Base-by-base conservation (phyloP, 2,797 vertebrate species). In the Anniella stebbinsi region DNA sequence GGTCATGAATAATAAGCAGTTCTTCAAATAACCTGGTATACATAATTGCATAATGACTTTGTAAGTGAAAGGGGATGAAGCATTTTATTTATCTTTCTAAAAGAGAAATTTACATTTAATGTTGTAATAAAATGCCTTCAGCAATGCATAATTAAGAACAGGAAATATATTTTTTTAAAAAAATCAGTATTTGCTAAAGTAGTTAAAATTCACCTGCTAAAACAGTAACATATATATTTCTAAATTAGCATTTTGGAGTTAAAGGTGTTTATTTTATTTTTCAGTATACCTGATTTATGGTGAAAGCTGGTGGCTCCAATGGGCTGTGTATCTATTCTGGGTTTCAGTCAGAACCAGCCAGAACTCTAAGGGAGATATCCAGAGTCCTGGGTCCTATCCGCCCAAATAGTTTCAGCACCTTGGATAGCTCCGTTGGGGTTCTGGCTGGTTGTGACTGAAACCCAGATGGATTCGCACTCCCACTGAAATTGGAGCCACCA, bases 181-280 rank as follows among this genome's bases (percentile, higher is more conserved):
- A 88, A 83, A n/a, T n/a, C 66, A 95, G 78, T 94, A 95, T 96
- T 96, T 96, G 90, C 77, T 92, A 84, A 95, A 94, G 78, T 93
- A 83, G 89, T 96, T 95, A 94, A 94, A 96, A 93, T 92, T 96
- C 94, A 97, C 89, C 95, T 97, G 95, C 96, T 95, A 94, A 96
- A 96, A 96, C 92, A 97, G 86, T 92, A 95, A 95, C 80, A 92
- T 90, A 80, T 96, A 93, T 95, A 36, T 94, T 93, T 91, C 91
- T 94, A 51, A 51, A 51, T 51, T 4, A 87, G 41, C 88, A 77
- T 93, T 95, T 96, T 94, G 67, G 84, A 94, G 81, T 93, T 95
- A 90, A 90, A 95, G 89, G 88, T 97, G 92, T 96, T 96, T 93
- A 95, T 89, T 77, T 94, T 94, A 6, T 45, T 95, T 93, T 89